Evolutionary conservation across 2,113 vertebrate genomes (phyloP), one percentile per base, ranked within the genome.

Genomic region (Alexandromys fortis): DNA sequence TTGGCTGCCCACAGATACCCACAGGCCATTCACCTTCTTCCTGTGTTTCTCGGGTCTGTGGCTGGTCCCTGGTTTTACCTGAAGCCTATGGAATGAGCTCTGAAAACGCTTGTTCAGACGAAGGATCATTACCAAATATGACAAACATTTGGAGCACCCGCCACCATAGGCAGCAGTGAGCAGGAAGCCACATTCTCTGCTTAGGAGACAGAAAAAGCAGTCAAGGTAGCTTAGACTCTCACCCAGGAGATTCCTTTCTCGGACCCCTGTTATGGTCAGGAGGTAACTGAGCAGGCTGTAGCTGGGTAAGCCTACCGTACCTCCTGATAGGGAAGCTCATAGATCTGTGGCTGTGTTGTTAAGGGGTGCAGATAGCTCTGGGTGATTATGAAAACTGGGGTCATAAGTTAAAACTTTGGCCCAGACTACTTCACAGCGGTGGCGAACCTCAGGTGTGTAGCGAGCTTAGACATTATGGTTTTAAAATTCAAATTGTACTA

Each of bases 61-160:
- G 7, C 86, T 47, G 45, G 92, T 2, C 11, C 61, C 79, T 38
- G 26, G 70, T 86, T 82, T 95, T 92, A 75, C 47, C 35, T 38
- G 47, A 19, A 89, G 78, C 68, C 83, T 68, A 47, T 73, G 87
- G 68, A 89, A 91, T 82, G 72, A 81, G 30, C 19, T 95, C 47
- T 65, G 35, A 17, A 81, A 92, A 88, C 49, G 49, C 22, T 73
- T 63, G 28, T 67, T 78, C 73, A 86, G 86, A 91, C 35, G 7
- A 63, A 89, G 79, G 67, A 78, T 93, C 78, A 78, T 83, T 93
- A 73, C 78, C 75, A 11, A 10, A 52, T 52, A 52, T 52, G 49
- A 52, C 49, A 52, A 89, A 83, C 95, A 77, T 26, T 47, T 47
- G 61, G 24, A 88, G 52, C 45, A 82, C 70, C 96, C 35, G 68